phyloP scores from a whole-genome alignment of 2,797 vertebrate genomes.

The Chrysocyon brachyurus region DNA sequence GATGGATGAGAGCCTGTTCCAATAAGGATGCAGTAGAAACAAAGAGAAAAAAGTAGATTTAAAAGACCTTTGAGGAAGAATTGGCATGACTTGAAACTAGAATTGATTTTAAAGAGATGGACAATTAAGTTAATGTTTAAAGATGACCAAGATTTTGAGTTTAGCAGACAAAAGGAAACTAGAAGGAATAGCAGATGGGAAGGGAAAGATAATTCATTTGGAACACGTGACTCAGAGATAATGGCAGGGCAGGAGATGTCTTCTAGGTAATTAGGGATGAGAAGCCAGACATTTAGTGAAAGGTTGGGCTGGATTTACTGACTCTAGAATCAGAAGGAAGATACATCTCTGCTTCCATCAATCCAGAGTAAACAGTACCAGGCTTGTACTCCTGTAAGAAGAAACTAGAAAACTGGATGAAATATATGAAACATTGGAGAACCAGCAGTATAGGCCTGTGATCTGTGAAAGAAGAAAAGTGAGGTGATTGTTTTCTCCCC shows the following conservation, averaged over 20 bases:
- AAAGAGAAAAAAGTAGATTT: neutral
- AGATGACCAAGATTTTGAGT: slow-evolving; percentile 30
- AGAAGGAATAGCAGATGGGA: neutral
- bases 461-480: neutral
- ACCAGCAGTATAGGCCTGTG: rapidly evolving
- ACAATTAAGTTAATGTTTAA: slow-evolving; percentile 48
- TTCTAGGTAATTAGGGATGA: slow-evolving; percentile 1
- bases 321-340: neutral
- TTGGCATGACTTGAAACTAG: neutral
- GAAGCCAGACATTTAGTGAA: neutral
- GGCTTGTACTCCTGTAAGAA: neutral
- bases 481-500: neutral
- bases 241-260: neutral
- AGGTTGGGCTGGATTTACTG: neutral
- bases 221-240: slow-evolving; percentile 56
- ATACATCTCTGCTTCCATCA: neutral
- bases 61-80: neutral
- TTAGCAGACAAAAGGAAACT: neutral
- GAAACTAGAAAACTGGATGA: neutral
- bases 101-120: slow-evolving; percentile 56
- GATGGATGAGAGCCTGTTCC: neutral
- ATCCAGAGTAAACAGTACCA: neutral
- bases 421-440: rapidly evolving
- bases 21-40: neutral
- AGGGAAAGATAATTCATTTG: neutral